Evolutionary conservation across 2,113 vertebrate species (phyloP).

Genomic region (Ramphastos sulfuratus): DNA sequence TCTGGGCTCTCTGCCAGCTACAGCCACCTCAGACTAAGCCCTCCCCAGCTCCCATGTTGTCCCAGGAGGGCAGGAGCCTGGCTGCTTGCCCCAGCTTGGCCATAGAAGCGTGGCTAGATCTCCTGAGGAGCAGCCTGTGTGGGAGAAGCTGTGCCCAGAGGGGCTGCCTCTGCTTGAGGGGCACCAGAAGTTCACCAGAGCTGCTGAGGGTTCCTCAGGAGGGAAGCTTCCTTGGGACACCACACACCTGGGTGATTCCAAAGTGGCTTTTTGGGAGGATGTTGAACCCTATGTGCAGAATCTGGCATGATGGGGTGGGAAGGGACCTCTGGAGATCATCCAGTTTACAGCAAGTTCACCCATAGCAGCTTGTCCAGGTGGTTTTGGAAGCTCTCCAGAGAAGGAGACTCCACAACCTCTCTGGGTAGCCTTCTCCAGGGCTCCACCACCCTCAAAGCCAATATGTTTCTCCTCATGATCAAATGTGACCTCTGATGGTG

Average conservation of each 20-base stretch:
- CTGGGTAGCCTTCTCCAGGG: too few relatives aligned
- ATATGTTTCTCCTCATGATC: too few relatives aligned
- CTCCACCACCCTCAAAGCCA: too few relatives aligned
- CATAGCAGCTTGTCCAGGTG: background rate
- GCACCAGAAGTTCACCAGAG: background rate
- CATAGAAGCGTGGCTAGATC: background rate
- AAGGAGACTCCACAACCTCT: too few relatives aligned
- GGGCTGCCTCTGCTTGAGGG: background rate
- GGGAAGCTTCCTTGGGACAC: background rate
- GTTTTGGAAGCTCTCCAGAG: background rate
- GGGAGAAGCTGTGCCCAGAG: background rate
- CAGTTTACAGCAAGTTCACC: background rate
- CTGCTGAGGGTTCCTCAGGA: fast-evolving
- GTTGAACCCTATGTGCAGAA: background rate
- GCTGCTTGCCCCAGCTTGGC: background rate
- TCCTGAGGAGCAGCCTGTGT: background rate
- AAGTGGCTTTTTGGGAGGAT: fast-evolving
- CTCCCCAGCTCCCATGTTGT: background rate
- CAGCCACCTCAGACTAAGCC: background rate
- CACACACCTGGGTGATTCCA: fast-evolving
- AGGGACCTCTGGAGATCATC: background rate
- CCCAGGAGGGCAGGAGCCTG: background rate
- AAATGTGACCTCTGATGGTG: too few relatives aligned
- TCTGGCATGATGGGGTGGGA: background rate
- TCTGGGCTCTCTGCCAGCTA: background rate